Base-by-base conservation (phyloP, 2,888 invertebrate genomes). In the Campoplex capitator region DNA sequence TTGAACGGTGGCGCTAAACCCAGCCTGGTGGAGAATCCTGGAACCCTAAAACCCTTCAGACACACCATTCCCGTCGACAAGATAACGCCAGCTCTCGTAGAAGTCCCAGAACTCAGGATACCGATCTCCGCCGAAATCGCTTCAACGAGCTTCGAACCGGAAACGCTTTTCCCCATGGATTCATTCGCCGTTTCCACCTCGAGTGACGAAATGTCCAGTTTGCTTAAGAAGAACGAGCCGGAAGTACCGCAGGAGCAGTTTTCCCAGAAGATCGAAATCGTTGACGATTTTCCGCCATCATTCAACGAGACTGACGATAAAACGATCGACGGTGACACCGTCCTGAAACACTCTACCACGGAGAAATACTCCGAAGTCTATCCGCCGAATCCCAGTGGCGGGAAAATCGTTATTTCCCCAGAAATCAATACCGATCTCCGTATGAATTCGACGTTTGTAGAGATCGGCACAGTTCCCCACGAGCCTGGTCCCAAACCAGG, bases 31-130 rank as follows among this genome's bases (percentile, higher is more conserved):
- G 92, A 93, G n/a, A 91, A 92, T 76, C 91, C 92, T 2, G 94
- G 92, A 0, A 93, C 93, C 0, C 65, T 92, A 1, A 94, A 93
- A 70, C 94, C 94, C 0, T 94, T 94, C 75, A 91, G 93, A 45
- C 94, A 94, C 81, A 94, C 94, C 2, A 94, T 94, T 65, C 94
- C 94, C 0, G 93, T 94, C 0, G 94, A 94, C 78, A 94, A 94
- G 78, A 93, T 94, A 35, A 91, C 91, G 3, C 89, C 92, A 0
- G 92, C 86, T 0, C 87, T 92, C 7, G 82, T 89, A 3, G 81
- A 73, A 38, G 75, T 67, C 23, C 38, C 67, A 18, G 68, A 82
- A 28, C 42, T 38, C 68, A 58, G 28, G 11, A 62, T 78, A 48
- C n/a, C 56, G 16, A 32, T 68, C 18, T 51, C 71, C 6, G 8